Conservation (phyloP, 1,140 invertebrate species). For the Pentalonia nigronervosa region DNA sequence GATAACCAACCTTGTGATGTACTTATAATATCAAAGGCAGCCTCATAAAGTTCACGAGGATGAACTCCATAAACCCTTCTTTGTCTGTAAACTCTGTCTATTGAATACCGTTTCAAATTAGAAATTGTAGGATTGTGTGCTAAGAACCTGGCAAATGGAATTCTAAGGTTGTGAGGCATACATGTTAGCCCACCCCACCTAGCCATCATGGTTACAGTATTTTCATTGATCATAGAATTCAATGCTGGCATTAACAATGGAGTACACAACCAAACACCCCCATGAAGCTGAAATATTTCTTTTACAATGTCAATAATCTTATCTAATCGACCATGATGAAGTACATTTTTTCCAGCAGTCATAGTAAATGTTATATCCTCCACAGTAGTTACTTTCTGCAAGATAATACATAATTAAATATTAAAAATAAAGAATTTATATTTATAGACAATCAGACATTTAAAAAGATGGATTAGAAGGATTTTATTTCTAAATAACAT, state of each 20-base stretch:
- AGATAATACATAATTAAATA: background rate
- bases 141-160: slow-evolving; percentile 83
- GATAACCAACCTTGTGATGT: slow-evolving; percentile 3
- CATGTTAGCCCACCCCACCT: slow-evolving; percentile 65
- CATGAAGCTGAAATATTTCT: slow-evolving; percentile 78
- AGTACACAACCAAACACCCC: slow-evolving; percentile 76
- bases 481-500: background rate
- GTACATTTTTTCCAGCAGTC: slow-evolving; percentile 63
- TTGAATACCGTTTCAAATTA: slow-evolving; percentile 81
- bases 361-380: slow-evolving; percentile 79
- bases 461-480: too few species aligned
- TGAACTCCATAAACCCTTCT: slow-evolving; percentile 83
- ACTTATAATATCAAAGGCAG: slow-evolving; percentile 92
- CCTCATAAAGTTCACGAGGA: slow-evolving; percentile 87
- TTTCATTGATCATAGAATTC: slow-evolving; percentile 70
- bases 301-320: slow-evolving; percentile 64
- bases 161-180: slow-evolving; percentile 66
- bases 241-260: slow-evolving; percentile 79
- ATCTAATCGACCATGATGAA: slow-evolving; percentile 57
- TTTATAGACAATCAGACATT: background rate
- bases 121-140: slow-evolving; percentile 78
- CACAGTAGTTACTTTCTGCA: slow-evolving; percentile 69
- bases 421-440: background rate
- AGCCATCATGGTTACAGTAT: slow-evolving; percentile 83
- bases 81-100: slow-evolving; percentile 87